Conservation (phyloP, 2,888 invertebrate genomes). For the Itoplectis maculator region DNA sequence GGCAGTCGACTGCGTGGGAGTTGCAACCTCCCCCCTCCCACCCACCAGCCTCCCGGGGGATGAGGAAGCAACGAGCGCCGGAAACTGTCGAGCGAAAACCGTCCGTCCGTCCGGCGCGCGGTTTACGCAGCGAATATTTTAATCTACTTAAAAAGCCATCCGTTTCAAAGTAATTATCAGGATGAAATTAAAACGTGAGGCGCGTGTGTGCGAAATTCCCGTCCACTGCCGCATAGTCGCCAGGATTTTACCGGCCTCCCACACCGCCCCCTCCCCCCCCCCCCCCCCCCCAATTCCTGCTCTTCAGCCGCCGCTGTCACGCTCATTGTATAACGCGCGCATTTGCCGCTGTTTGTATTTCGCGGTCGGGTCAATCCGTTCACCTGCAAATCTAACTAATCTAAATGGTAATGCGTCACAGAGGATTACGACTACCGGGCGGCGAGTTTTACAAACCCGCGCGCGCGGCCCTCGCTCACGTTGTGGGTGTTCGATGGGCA, state of each 20-base stretch:
- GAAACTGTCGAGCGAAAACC: no score
- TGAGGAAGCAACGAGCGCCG: no score
- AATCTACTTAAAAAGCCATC: slow-evolving; percentile 84
- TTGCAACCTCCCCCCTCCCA: slow-evolving; percentile 17
- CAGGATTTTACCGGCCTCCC: slow-evolving; percentile 11
- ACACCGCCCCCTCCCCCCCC: background rate
- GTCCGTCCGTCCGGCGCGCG: slow-evolving; percentile 56
- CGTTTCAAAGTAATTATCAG: slow-evolving; percentile 83
- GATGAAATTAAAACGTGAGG: slow-evolving; percentile 83
- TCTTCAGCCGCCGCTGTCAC: no score
- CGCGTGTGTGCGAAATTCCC: slow-evolving; percentile 56
- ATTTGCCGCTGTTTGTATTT: slow-evolving; percentile 76
- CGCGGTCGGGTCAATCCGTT: slow-evolving; percentile 78
- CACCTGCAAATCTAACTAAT: slow-evolving; percentile 81
- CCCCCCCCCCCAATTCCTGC: no score
- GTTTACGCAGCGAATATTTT: slow-evolving; percentile 80
- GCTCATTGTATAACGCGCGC: slow-evolving; percentile 27
- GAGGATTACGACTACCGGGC: slow-evolving; percentile 77
- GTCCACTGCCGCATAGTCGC: slow-evolving; percentile 19
- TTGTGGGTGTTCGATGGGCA: no score
- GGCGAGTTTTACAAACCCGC: slow-evolving; percentile 25
- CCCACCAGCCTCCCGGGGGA: no score
- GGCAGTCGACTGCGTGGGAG: slow-evolving; percentile 16
- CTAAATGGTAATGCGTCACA: slow-evolving; percentile 80
- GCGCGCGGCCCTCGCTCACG: background rate